Evolutionary conservation across 23 tunicate species (phyloP).

Genomic region (Botrylloides violaceus): DNA sequence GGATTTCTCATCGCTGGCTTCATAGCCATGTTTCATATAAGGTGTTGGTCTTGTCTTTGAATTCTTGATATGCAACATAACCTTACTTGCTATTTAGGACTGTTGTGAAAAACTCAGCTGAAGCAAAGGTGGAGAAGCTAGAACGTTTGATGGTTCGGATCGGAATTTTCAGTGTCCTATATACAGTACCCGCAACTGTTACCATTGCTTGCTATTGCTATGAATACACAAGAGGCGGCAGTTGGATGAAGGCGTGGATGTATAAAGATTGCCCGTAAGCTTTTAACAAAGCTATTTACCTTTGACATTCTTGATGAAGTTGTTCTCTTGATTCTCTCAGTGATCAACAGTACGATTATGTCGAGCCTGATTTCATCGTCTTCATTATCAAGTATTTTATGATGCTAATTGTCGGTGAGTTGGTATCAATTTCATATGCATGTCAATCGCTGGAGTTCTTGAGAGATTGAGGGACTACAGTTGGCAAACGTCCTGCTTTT

Average conservation of each 20-base stretch:
- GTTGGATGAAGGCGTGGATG: slow-evolving; percentile 80
- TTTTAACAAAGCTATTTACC: slow-evolving; percentile 12
- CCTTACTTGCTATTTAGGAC: slow-evolving; percentile 25
- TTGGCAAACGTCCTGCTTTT: no score
- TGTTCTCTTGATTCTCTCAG: background rate
- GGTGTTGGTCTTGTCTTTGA: slow-evolving; percentile 22
- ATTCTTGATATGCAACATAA: background rate
- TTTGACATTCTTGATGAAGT: no score
- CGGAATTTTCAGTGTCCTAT: slow-evolving; percentile 81
- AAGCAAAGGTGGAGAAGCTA: slow-evolving; percentile 73
- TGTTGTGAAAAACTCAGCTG: slow-evolving; percentile 55
- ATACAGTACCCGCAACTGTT: slow-evolving; percentile 89
- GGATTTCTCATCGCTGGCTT: slow-evolving; percentile 79
- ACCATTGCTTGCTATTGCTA: slow-evolving; percentile 76
- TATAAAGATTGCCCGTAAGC: slow-evolving; percentile 62
- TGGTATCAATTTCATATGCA: no score
- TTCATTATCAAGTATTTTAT: slow-evolving; percentile 74
- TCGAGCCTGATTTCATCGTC: slow-evolving; percentile 62
- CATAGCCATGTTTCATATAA: slow-evolving; percentile 64
- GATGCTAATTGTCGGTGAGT: slow-evolving; percentile 48
- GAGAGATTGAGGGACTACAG: no score
- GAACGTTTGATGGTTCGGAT: slow-evolving; percentile 82
- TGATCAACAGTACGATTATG: slow-evolving; percentile 23
- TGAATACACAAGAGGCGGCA: slow-evolving; percentile 32
- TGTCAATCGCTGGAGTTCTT: no score